Conservation (phyloP, 2,888 invertebrate genomes). For the Eupsilia transversa region DNA sequence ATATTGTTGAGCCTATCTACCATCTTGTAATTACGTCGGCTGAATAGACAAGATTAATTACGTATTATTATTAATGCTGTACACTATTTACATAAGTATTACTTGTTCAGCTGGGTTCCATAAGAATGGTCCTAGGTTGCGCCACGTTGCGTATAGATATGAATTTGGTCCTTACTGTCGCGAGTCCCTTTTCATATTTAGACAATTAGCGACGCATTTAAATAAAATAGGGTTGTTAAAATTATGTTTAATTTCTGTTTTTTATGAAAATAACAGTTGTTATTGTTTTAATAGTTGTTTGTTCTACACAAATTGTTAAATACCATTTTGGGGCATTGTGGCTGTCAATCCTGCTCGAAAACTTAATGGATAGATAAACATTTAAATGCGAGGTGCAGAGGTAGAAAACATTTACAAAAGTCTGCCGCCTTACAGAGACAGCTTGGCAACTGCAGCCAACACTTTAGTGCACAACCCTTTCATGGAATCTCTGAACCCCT, state of each 20-base stretch:
- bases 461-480: neutral
- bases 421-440: neutral
- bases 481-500: neutral
- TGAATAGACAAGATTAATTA: conserved; percentile 62
- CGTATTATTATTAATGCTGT: conserved; percentile 39
- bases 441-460: neutral
- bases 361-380: too few species aligned
- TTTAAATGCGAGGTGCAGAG: neutral
- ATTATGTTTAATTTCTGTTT: neutral
- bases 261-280: too few species aligned
- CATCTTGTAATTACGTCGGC: conserved; percentile 57
- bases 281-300: neutral
- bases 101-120: conserved; percentile 20
- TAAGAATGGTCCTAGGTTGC: conserved; percentile 2
- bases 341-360: neutral
- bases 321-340: neutral
- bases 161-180: neutral
- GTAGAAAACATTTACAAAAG: too few species aligned
- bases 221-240: neutral
- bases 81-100: conserved; percentile 41
- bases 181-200: neutral
- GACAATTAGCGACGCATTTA: conserved; percentile 1
- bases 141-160: neutral
- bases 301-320: neutral
- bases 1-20: conserved; percentile 55